Percentiles rank a stretch among this genome's conserved stretches.
These are phyloP conservation scores for Simalia tracyae DNA, from an alignment of 2,797 vertebrate species.

Conservation along the genomic window DNA sequence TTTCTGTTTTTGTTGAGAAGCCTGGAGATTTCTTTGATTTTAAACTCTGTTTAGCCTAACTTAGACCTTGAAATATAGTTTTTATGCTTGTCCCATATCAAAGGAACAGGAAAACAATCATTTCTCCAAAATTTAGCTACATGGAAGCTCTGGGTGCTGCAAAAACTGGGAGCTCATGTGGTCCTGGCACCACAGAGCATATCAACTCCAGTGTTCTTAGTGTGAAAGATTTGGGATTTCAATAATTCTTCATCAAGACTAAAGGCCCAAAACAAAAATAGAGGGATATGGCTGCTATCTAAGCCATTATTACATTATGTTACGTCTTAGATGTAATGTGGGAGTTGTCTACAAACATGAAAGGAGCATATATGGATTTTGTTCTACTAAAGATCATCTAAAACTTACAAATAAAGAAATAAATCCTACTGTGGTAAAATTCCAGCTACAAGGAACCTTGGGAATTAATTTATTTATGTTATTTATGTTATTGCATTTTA, in stretches of 20 bases:
- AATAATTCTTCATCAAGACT: background rate
- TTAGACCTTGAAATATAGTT: background rate
- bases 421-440: background rate
- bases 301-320: background rate
- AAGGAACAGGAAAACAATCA: background rate
- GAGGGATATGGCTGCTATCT: background rate
- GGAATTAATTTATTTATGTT: background rate
- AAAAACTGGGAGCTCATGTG: background rate
- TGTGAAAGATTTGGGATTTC: background rate
- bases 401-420: background rate
- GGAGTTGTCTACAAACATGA: background rate
- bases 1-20: background rate
- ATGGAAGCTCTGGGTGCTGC: background rate
- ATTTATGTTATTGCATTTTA: background rate
- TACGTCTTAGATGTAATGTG: background rate
- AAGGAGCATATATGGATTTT: background rate
- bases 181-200: background rate
- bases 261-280: background rate
- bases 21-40: background rate
- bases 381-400: background rate
- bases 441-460: background rate
- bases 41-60: background rate
- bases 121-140: background rate
- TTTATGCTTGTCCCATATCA: background rate
- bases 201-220: background rate